Evolutionary conservation across 2,888 invertebrate species (phyloP).

Genomic region (Tanytarsus gracilentus): DNA sequence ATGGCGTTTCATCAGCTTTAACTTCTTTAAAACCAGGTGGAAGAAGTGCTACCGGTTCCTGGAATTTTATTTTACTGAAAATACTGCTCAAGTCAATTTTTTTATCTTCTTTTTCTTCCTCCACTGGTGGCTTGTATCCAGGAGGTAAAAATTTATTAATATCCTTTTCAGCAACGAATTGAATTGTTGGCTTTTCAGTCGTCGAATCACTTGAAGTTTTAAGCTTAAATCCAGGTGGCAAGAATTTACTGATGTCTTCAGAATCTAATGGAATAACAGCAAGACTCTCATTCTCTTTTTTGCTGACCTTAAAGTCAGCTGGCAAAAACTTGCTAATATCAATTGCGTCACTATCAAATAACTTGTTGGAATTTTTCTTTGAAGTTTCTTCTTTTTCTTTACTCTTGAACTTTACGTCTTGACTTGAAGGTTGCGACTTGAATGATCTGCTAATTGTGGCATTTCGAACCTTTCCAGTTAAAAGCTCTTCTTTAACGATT

Average conservation of each 20-base stretch:
- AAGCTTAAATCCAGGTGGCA: slow-evolving; percentile 53
- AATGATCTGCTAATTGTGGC: slow-evolving; percentile 44
- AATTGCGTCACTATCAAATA: slow-evolving; percentile 35
- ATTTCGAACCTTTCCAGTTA: slow-evolving; percentile 34
- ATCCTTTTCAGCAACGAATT: slow-evolving; percentile 30
- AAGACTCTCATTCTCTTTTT: slow-evolving; percentile 35
- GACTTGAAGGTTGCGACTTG: slow-evolving; percentile 50
- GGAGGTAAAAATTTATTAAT: slow-evolving; percentile 51
- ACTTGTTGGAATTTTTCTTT: slow-evolving; percentile 8
- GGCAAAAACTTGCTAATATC: slow-evolving; percentile 55
- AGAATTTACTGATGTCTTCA: slow-evolving; percentile 51
- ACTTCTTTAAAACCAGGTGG: slow-evolving; percentile 50
- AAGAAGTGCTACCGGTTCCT: slow-evolving; percentile 45
- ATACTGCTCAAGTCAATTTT: slow-evolving; percentile 34
- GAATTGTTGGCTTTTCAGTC: slow-evolving; percentile 30
- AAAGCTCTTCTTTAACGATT: slow-evolving; percentile 32
- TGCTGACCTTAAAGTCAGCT: slow-evolving; percentile 53
- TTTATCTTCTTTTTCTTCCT: slow-evolving; percentile 33
- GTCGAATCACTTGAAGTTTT: slow-evolving; percentile 29
- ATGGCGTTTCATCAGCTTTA: slow-evolving; percentile 31
- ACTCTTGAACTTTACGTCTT: slow-evolving; percentile 43
- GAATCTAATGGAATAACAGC: slow-evolving; percentile 31
- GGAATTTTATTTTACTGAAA: slow-evolving; percentile 37
- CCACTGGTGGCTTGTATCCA: slow-evolving; percentile 47
- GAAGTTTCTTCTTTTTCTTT: slow-evolving; percentile 13